Evolutionary conservation across 2,888 invertebrate genomes (phyloP).

Genomic region (Operophtera brumata): DNA sequence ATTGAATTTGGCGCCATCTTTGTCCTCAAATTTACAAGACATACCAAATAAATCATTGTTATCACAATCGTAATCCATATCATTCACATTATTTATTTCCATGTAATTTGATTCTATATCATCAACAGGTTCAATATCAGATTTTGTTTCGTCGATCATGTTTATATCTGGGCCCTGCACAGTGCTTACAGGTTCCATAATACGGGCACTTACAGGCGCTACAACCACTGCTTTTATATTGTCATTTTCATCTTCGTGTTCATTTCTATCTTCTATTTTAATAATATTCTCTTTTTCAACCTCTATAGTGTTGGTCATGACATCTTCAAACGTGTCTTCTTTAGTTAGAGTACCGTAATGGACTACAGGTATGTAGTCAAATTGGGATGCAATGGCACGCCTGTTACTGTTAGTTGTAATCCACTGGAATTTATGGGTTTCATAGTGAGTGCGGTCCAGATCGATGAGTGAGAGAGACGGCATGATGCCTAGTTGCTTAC

Average conservation of each 20-base stretch:
- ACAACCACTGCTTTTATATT: slow-evolving; percentile 1
- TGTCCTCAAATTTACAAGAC: slow-evolving; percentile 28
- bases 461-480: slow-evolving; percentile 54
- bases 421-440: slow-evolving; percentile 58
- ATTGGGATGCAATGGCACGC: slow-evolving; percentile 38
- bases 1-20: slow-evolving; percentile 57
- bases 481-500: slow-evolving; percentile 43
- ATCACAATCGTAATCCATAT: slow-evolving; percentile 24
- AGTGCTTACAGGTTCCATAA: background rate
- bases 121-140: background rate
- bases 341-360: slow-evolving; percentile 52
- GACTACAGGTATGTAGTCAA: slow-evolving; percentile 45
- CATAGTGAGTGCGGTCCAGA: slow-evolving; percentile 47
- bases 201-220: no score
- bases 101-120: slow-evolving; percentile 25
- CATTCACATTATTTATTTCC: slow-evolving; percentile 4
- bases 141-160: slow-evolving; percentile 4
- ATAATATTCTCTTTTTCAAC: slow-evolving; percentile 27
- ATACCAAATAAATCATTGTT: slow-evolving; percentile 26
- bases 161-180: background rate
- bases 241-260: background rate
- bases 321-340: slow-evolving; percentile 42
- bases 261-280: slow-evolving; percentile 27
- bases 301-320: slow-evolving; percentile 32
- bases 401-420: background rate